A percentile compares a stretch with the other conserved stretches of the same genome.
Evolutionary conservation across 2,888 invertebrate genomes (phyloP).

Genomic region (Pristionchus fissidentatus): DNA sequence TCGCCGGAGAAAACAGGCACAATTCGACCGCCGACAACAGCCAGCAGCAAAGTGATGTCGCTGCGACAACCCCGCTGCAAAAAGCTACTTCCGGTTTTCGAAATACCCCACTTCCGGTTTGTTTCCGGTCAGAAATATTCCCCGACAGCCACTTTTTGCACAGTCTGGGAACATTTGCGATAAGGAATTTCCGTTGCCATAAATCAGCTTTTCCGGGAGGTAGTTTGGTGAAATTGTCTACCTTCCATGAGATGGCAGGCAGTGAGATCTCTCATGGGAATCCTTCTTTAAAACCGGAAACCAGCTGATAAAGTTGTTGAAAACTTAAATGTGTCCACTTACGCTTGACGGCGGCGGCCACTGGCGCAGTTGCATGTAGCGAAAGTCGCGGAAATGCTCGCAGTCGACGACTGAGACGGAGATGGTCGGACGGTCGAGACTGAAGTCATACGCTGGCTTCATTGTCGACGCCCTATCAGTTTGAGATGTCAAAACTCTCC

Average conservation of each 20-base stretch:
- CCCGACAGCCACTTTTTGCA: too few relatives aligned
- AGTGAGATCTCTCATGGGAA: too few relatives aligned
- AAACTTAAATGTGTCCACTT: too few relatives aligned
- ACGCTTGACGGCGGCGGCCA: conserved; percentile 43
- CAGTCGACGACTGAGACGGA: conserved; percentile 41
- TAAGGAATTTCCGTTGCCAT: too few relatives aligned
- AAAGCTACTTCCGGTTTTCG: too few relatives aligned
- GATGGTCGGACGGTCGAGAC: conserved; percentile 23
- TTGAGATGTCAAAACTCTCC: too few relatives aligned
- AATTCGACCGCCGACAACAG: not conserved
- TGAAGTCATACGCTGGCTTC: not conserved
- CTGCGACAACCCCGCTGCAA: conserved; percentile 22
- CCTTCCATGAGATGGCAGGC: too few relatives aligned
- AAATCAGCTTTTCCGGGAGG: too few relatives aligned
- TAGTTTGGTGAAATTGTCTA: not conserved
- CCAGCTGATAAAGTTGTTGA: too few relatives aligned
- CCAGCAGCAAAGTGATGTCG: conserved; percentile 34
- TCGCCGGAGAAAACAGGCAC: conserved; percentile 40
- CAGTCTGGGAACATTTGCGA: too few relatives aligned
- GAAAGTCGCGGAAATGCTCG: conserved; percentile 11
- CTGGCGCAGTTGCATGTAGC: not conserved
- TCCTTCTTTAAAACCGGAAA: too few relatives aligned
- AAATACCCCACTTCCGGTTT: not conserved
- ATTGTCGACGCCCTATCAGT: too few relatives aligned
- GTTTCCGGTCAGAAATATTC: not conserved